Evolutionary conservation across 1,140 invertebrate species (phyloP).

Genomic region (Zelostemma sp.): DNA sequence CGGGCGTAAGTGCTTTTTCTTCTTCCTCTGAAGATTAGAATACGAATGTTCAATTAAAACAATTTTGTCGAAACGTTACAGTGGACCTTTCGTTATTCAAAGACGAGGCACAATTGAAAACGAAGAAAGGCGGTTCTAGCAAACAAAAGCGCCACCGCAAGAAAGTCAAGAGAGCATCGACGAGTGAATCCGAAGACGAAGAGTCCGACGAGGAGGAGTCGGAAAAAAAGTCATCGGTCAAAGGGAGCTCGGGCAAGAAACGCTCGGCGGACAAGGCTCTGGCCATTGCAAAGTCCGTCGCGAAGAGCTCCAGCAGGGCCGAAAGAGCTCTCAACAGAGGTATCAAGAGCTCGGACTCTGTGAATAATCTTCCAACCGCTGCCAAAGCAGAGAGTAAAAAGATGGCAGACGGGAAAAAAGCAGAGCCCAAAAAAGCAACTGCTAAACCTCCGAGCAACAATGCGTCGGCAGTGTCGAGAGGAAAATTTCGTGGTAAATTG

Average conservation of each 20-base stretch:
- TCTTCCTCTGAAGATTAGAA: constrained; percentile 3
- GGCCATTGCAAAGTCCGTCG: constrained; percentile 59
- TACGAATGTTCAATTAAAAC: constrained; percentile 6
- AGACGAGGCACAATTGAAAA: constrained; percentile 83
- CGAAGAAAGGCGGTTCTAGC: constrained; percentile 66
- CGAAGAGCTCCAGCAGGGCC: constrained; percentile 62
- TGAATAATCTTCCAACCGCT: constrained; percentile 15
- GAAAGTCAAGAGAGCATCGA: constrained; percentile 48
- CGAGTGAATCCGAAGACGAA: constrained; percentile 48
- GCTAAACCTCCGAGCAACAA: constrained; percentile 47
- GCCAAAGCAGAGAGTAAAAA: constrained; percentile 27
- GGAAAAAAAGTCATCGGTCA: constrained; percentile 46
- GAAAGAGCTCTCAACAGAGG: constrained; percentile 62
- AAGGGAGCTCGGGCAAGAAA: constrained; percentile 57
- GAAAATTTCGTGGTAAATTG: not conserved
- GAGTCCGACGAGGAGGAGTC: constrained; percentile 42
- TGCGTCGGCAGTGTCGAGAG: constrained; percentile 35
- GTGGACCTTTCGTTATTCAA: constrained; percentile 85
- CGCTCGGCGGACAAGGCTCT: constrained; percentile 55
- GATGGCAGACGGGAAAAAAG: constrained; percentile 26
- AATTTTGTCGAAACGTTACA: no score
- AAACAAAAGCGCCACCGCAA: constrained; percentile 61
- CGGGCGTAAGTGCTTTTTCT: constrained; percentile 77
- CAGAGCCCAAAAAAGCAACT: constrained; percentile 46
- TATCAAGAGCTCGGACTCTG: constrained; percentile 42